Evolutionary conservation across 2,888 invertebrate species (phyloP).

Genomic region (Aspidiotus rigidus): DNA sequence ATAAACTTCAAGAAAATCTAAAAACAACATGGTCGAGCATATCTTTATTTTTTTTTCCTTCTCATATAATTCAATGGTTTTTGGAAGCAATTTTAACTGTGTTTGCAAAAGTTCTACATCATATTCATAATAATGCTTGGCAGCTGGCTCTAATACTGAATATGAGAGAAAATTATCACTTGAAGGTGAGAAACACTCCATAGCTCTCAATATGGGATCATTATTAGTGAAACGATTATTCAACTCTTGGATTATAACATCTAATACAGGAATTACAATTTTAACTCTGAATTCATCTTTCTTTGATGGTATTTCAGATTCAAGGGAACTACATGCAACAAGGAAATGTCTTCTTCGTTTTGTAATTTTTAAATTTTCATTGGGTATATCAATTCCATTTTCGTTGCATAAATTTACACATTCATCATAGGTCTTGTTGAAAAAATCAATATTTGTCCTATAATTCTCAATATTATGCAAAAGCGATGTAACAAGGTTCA

Average conservation of each 20-base stretch:
- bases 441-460: constrained; percentile 7
- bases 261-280: constrained; percentile 13
- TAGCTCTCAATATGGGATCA: not conserved
- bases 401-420: constrained; percentile 5
- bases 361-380: constrained; percentile 9
- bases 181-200: constrained; percentile 11
- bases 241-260: constrained; percentile 12
- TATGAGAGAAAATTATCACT: constrained; percentile 18
- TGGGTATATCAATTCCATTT: constrained; percentile 11
- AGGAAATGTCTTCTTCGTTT: not conserved
- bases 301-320: constrained; percentile 11
- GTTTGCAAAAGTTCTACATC: constrained; percentile 12
- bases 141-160: not conserved
- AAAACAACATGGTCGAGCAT: not conserved
- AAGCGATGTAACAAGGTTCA: constrained; percentile 9
- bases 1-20: constrained; percentile 7
- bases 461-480: constrained; percentile 6
- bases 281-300: constrained; percentile 15
- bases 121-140: constrained; percentile 8
- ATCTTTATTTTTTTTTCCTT: constrained; percentile 10
- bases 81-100: constrained; percentile 13
- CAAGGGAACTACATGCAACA: not conserved
- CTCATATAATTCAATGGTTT: not conserved
- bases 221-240: constrained; percentile 1
- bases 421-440: not conserved